Evolutionary conservation across 2,888 invertebrate genomes (phyloP), one percentile per base, ranked within the genome.

Genomic region (Pecten maximus): DNA sequence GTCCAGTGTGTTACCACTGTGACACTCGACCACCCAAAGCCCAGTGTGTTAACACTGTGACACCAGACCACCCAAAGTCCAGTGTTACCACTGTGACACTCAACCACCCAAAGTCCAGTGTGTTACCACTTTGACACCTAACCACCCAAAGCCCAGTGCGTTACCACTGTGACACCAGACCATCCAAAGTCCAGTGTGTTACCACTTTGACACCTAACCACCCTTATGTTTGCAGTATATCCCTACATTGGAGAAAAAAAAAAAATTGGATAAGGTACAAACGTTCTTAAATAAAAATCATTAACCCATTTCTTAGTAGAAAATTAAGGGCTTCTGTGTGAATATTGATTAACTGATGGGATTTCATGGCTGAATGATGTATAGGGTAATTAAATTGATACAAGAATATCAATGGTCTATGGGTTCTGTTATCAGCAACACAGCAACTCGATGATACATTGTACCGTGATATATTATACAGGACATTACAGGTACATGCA

Each of bases 311-410:
- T 74, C 35, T 74, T 74, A 35, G 74, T 74, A 28, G 10, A 8
- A 74, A 6, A 60, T 28, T 3, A 28, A 74, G 35, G 74, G 35
- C 12, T 74, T 74, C 8, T 74, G 74, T 74, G 74, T 35, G 74
- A 74, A 28, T 74, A 74, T 74, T 35, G 74, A 74, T 74, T 74
- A 23, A 23, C 35, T 2, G 74, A 74, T 74, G 74, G 74, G 74
- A 74, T 74, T 74, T 74, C 74, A 74, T 74, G 28, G 74, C 74
- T 74, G 35, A 74, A 16, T 74, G 74, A 74, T 74, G 35, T 74
- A 74, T 15, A 74, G 74, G 74, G 35, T 74, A 74, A 74, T 74
- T 74, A 74, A 74, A 74, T 15, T 74, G 74, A 74, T 74, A 74
- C 74, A 10, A 28, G 74, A 74, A 74, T 74, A 74, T 74, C 23